A percentile compares a stretch with the other conserved stretches of the same genome.
phyloP scores from a whole-genome alignment of 2,888 invertebrate genomes.

The Drosophila mayaguana region DNA sequence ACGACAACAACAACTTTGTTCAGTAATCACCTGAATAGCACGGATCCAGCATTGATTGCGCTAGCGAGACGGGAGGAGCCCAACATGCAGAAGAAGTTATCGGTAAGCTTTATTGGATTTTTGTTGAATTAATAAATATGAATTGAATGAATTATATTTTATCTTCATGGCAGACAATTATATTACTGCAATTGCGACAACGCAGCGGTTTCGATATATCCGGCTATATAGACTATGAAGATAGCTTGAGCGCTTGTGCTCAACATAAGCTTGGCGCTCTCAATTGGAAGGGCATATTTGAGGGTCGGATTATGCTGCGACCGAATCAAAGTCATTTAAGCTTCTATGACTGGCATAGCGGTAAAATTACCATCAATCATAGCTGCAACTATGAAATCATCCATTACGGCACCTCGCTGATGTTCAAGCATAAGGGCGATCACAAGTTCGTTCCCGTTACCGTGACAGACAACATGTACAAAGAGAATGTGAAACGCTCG shows the following conservation, averaged over 20 bases:
- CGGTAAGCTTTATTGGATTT: constrained; percentile 84
- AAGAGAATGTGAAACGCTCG: constrained; percentile 28
- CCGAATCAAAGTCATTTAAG: constrained; percentile 51
- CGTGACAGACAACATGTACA: neutral
- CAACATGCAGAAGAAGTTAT: constrained; percentile 90
- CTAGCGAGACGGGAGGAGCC: constrained; percentile 87
- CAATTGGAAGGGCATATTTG: constrained; percentile 55
- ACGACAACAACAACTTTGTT: constrained; percentile 85
- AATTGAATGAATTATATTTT: too few species aligned
- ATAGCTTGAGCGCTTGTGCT: constrained; percentile 38
- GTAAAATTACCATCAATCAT: constrained; percentile 32
- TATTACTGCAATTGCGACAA: constrained; percentile 51
- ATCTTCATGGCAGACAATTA: constrained; percentile 46
- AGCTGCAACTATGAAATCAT: constrained; percentile 48
- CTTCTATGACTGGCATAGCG: constrained; percentile 57
- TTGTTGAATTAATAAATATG: too few species aligned
- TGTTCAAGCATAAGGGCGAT: constrained; percentile 50
- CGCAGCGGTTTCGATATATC: constrained; percentile 59
- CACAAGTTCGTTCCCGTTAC: constrained; percentile 58
- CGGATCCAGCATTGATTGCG: constrained; percentile 88
- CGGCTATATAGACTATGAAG: constrained; percentile 60
- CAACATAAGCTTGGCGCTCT: constrained; percentile 13
- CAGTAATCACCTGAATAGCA: constrained; percentile 87
- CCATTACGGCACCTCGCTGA: constrained; percentile 30
- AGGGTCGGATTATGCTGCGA: constrained; percentile 32